Evolutionary conservation across 2,797 vertebrate genomes (phyloP), one percentile per base, ranked within the genome.

Genomic region (Vespertilio murinus): DNA sequence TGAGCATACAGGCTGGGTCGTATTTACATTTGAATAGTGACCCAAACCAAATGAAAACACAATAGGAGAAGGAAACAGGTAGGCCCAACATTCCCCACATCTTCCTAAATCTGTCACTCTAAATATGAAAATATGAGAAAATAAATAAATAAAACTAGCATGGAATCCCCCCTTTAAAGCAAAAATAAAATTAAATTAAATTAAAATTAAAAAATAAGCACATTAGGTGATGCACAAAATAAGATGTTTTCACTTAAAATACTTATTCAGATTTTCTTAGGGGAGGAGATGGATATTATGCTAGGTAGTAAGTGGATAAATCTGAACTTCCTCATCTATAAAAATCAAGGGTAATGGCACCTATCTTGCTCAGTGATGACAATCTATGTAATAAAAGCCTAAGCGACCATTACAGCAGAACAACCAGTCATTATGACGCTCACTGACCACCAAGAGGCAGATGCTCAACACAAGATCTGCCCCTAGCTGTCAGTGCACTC

Each of bases 11-110:
- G 28, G 59, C 59, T 61, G 28, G 59, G 59, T 12, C 12, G 5
- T 64, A 11, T 38, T 77, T 47, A 77, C 38, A 42, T 89, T 70
- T 88, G 84, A 90, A 70, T 78, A 77, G 73, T 70, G 33, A 92
- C 70, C 74, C 82, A 71, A 79, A 56, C 73, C 95, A 90, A 80
- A 52, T 33, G 61, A 91, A 70, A 84, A 92, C 85, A 82, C 45
- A 84, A 49, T 6, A 13, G 69, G 81, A 93, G 69, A 86, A 85
- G 33, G 85, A 88, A 75, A 80, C 73, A 81, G 28, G 42, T 47
- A 61, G 64, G 74, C 45, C 49, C 86, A 88, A 10, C 40, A 49
- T 56, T 64, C 42, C 30, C 78, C 65, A n/a, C 2, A 6, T 10
- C 61, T 70, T 80, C 45, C 65, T 88, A 64, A 80, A 30, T 45